These are phyloP conservation scores for Hippoglossus stenolepis DNA, from an alignment of 2,113 vertebrate genomes.

Conservation along the genomic window DNA sequence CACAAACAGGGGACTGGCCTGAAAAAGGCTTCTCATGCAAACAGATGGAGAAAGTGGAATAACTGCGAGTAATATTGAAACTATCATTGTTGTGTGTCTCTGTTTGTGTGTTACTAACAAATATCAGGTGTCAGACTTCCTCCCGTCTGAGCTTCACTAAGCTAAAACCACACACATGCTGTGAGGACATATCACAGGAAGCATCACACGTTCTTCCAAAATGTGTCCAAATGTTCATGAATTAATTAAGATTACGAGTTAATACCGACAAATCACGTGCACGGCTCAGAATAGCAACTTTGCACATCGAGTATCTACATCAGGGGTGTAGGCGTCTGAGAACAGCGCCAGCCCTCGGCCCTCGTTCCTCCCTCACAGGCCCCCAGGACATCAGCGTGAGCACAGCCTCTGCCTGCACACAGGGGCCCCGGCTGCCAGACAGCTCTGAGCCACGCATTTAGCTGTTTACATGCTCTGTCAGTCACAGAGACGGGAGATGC, in stretches of 20 bases:
- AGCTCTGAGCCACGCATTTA: constrained; percentile 51
- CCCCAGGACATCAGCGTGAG: constrained; percentile 63
- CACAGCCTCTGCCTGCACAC: constrained; percentile 55
- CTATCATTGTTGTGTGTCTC: not conserved
- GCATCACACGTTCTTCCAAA: constrained; percentile 57
- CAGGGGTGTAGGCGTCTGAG: constrained; percentile 64
- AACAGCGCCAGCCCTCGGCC: constrained; percentile 51
- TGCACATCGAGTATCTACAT: constrained; percentile 54
- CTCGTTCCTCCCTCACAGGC: constrained; percentile 56
- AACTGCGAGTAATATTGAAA: not conserved
- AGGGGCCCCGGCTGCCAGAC: constrained; percentile 51
- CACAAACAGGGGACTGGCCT: not conserved
- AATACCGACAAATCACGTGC: constrained; percentile 54
- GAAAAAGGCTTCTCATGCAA: not conserved
- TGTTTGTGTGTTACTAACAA: constrained; percentile 5
- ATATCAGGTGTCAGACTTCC: constrained; percentile 22
- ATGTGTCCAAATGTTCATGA: constrained; percentile 65
- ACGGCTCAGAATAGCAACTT: constrained; percentile 61
- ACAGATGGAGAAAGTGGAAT: constrained; percentile 1
- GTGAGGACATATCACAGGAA: constrained; percentile 48
- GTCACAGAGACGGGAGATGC: constrained; percentile 54
- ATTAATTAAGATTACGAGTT: constrained; percentile 73
- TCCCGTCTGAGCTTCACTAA: constrained; percentile 59
- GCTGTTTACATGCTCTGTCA: constrained; percentile 67
- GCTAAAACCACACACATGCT: constrained; percentile 50